Evolutionary conservation across 2,113 vertebrate genomes (phyloP), one percentile per base, ranked within the genome.

Genomic region (Melanerpes aurifrons): DNA sequence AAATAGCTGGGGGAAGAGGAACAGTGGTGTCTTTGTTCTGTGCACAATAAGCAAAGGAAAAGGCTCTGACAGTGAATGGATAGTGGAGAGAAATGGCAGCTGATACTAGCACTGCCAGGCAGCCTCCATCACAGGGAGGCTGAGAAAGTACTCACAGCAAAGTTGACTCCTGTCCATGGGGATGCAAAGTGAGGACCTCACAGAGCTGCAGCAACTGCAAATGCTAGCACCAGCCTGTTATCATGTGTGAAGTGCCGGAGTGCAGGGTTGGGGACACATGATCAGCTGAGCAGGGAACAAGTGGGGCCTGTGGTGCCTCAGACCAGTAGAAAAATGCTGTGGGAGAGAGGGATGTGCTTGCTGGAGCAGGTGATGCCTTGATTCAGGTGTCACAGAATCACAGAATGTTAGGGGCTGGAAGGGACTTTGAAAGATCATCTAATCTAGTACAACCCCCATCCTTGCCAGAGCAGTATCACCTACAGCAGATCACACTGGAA

Each of bases 251-350:
- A 68, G 29, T 3, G 12, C 29, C 24, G 0, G 1, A 58, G 32
- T 4, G 2, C 37, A 35, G 59, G 17, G 17, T 12, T 5, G 6
- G 28, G 48, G 14, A 37, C 64, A 50, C 6, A 16, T 10, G 28
- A 4, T 18, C 2, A 0, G 15, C 26, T 0, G 1, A 20, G 0
- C 1, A 43, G 28, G 43, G 29, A 28, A 31, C 17, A 0, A 1
- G 31, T 5, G 7, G 18, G 29, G 24, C 40, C 21, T 5, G 8
- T n/a, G 31, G 22, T 31, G 53, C 75, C 20, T 71, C n/a, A 71
- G 66, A 54, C 3, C 6, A 5, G 7, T 12, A 10, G 13, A 48
- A 82, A 54, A 66, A 9, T 1, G 13, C 16, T 66, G 29, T 3
- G 32, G 20, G 53, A 67, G 26, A 15, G 32, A 86, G 14, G n/a